Evolutionary conservation across 2,888 invertebrate species (phyloP).

Genomic region (Cistogaster globosa): DNA sequence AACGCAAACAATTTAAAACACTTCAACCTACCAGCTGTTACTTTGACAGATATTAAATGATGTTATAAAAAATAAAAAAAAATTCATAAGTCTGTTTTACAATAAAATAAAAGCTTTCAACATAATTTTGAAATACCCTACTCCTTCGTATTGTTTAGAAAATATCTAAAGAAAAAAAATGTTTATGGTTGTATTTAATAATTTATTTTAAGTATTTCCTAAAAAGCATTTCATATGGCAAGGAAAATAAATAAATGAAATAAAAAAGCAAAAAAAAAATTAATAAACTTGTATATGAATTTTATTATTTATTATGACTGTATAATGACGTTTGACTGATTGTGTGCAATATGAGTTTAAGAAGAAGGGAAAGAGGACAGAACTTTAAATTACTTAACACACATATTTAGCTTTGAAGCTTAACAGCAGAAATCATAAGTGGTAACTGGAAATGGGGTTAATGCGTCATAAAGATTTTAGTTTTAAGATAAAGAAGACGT

Average conservation of each 20-base stretch:
- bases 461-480: slow-evolving; percentile 37
- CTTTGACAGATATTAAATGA: slow-evolving; percentile 24
- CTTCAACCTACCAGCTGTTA: too few species aligned
- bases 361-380: background rate
- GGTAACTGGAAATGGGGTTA: slow-evolving; percentile 42
- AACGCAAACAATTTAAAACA: background rate
- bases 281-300: background rate
- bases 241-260: slow-evolving; percentile 32
- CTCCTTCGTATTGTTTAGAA: background rate
- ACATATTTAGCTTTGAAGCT: slow-evolving; percentile 20
- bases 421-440: slow-evolving; percentile 30
- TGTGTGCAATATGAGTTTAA: slow-evolving; percentile 23
- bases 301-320: slow-evolving; percentile 28
- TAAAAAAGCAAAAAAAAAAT: slow-evolving; percentile 32
- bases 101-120: background rate
- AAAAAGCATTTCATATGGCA: slow-evolving; percentile 44
- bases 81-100: background rate
- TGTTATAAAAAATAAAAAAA: slow-evolving; percentile 7
- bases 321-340: background rate
- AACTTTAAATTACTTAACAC: slow-evolving; percentile 23
- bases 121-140: slow-evolving; percentile 1
- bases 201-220: slow-evolving; percentile 59
- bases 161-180: slow-evolving; percentile 25
- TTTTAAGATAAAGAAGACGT: slow-evolving; percentile 23
- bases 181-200: slow-evolving; percentile 46